These are phyloP conservation scores for Polypterus bichir DNA, from an alignment of 2,113 vertebrate genomes.

Conservation along the genomic window DNA sequence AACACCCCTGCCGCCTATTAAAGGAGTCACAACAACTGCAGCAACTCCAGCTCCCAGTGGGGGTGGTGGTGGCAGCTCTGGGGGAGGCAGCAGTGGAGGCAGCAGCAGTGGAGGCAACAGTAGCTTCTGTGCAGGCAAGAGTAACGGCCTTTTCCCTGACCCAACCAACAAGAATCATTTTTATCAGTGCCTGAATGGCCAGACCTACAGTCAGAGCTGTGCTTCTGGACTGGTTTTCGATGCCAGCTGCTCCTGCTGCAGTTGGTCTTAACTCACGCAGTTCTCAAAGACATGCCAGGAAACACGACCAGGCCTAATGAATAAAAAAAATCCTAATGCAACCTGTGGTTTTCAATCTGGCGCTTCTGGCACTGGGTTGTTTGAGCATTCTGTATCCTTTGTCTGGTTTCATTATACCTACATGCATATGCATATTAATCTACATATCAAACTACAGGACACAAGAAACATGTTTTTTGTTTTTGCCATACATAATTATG, in stretches of 20 bases:
- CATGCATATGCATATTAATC: too few species aligned
- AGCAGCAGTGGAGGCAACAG: slow-evolving; percentile 22
- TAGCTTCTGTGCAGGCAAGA: slow-evolving; percentile 29
- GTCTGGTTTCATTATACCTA: too few species aligned
- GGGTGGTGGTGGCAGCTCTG: slow-evolving; percentile 8
- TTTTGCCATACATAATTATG: too few species aligned
- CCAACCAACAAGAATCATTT: slow-evolving; percentile 28
- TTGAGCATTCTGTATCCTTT: too few species aligned
- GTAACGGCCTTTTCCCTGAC: slow-evolving; percentile 27
- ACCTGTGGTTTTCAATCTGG: too few species aligned
- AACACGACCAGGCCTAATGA: not conserved
- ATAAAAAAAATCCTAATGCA: too few species aligned
- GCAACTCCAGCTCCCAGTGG: slow-evolving; percentile 6
- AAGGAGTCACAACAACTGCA: slow-evolving; percentile 16
- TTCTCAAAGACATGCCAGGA: not conserved
- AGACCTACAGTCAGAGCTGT: slow-evolving; percentile 30
- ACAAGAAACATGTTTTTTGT: too few species aligned
- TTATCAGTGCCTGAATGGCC: slow-evolving; percentile 24
- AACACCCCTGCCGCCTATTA: slow-evolving; percentile 28
- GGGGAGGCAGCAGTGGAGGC: slow-evolving; percentile 15
- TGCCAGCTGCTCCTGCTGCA: slow-evolving; percentile 28
- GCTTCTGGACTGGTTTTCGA: slow-evolving; percentile 29
- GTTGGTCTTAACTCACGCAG: slow-evolving; percentile 28
- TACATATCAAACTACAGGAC: too few species aligned
- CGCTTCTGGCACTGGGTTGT: too few species aligned